phyloP scores from a whole-genome alignment of 2,888 invertebrate genomes.

The Lamellibrachia columna region DNA sequence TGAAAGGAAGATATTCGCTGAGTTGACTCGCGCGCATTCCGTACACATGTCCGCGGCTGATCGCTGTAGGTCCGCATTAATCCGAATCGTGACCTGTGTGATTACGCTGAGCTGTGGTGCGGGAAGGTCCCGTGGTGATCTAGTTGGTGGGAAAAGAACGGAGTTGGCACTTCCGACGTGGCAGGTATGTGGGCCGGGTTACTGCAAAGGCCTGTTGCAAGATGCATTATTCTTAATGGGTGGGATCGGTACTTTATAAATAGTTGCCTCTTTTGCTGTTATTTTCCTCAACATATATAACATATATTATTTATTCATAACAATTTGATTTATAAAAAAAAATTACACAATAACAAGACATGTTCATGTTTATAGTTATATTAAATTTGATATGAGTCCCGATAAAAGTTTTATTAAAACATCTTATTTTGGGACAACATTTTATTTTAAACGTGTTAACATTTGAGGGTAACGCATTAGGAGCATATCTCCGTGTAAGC shows the following conservation, averaged over 20 bases:
- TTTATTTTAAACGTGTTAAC: too few relatives aligned
- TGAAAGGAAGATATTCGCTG: constrained; percentile 9
- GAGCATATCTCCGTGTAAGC: too few relatives aligned
- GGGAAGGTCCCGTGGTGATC: background rate
- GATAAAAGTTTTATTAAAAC: too few relatives aligned
- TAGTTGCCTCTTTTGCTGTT: background rate
- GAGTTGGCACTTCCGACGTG: background rate
- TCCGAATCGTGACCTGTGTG: background rate
- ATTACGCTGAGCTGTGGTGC: background rate
- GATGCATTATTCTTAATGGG: background rate
- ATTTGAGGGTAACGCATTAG: too few relatives aligned
- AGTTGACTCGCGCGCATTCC: background rate
- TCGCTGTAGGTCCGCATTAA: constrained; percentile 6
- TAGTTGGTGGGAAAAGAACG: background rate
- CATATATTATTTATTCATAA: too few relatives aligned
- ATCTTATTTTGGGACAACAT: too few relatives aligned
- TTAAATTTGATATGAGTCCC: too few relatives aligned
- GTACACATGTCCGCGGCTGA: background rate
- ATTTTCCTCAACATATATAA: background rate
- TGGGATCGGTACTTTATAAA: background rate
- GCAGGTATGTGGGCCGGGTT: background rate
- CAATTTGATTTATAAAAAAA: too few relatives aligned
- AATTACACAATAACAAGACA: too few relatives aligned
- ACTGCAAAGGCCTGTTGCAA: background rate
- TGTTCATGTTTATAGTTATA: too few relatives aligned